Evolutionary conservation across 2,888 invertebrate genomes (phyloP), one percentile per base, ranked within the genome.

Genomic region (Hymenopus coronatus): DNA sequence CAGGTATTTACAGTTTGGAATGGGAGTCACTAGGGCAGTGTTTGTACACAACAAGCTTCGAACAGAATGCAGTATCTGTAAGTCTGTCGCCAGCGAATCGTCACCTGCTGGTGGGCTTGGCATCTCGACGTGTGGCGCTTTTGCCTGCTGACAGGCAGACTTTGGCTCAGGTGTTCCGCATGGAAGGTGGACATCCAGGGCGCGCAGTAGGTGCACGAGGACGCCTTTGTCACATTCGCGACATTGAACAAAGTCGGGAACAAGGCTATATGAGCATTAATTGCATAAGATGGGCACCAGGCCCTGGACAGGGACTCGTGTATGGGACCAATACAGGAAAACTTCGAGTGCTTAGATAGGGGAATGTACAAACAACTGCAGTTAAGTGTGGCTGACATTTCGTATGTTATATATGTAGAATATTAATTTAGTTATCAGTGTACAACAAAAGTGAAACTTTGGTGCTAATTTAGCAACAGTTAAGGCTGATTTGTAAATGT

Each of bases 311-410:
- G 92, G 98, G 98, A 2, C 94, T 98, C 89, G 96, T 97, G 87
- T 98, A 97, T 93, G 97, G 97, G 30, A 98, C 97, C 91, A 98
- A 97, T 92, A 96, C 96, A 28, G 98, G 98, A 88, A 96, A 97
- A 92, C 94, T 98, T 90, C 96, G 96, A 92, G 95, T 97, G 91
- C 94, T 97, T 92, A 92, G 92, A 90, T 92, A 91, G 87, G 28
- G n/a, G 15, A 82, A 87, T 70, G 54, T 70, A 70, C 54, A 70
- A 20, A 70, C 54, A 70, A 70, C 54, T 15, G 70, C 28, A 86
- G 30, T 12, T 86, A 30, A 28, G 28, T 86, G 28, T 86, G 30
- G 81, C 81, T 27, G 86, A 81, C 30, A 28, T 86, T 86, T 46
- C 81, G 15, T 86, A 28, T 28, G 28, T 86, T 86, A 27, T 30